Conservation (phyloP, 2,113 vertebrate species). For the Oplegnathus fasciatus region DNA sequence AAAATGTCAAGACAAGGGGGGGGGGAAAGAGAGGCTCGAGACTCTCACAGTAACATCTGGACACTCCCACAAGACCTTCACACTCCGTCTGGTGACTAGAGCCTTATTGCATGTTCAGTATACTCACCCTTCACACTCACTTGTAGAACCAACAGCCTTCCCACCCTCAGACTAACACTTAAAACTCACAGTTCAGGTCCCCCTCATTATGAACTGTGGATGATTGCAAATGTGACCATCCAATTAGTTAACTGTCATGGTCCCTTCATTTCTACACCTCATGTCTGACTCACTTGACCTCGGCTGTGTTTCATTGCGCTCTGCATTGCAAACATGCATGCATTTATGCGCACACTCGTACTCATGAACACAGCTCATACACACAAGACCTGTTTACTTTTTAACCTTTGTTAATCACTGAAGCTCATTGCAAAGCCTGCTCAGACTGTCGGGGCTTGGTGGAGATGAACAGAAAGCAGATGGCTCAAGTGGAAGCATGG, state of each 20-base stretch:
- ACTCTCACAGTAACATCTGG: constrained; percentile 71
- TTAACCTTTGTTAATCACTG: constrained; percentile 32
- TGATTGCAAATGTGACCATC: constrained; percentile 51
- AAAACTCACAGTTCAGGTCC: constrained; percentile 46
- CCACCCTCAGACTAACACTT: constrained; percentile 55
- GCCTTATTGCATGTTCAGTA: constrained; percentile 18
- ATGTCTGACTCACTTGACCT: constrained; percentile 42
- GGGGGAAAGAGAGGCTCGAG: not conserved
- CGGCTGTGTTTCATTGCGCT: constrained; percentile 8
- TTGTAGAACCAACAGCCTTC: constrained; percentile 55
- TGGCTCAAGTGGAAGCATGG: constrained; percentile 21
- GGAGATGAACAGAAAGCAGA: constrained; percentile 45
- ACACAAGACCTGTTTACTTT: constrained; percentile 16
- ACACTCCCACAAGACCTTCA: constrained; percentile 75
- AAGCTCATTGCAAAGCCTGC: constrained; percentile 19
- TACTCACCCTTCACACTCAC: constrained; percentile 65
- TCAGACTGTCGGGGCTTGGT: constrained; percentile 45
- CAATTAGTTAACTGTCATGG: constrained; percentile 21
- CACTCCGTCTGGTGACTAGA: constrained; percentile 55
- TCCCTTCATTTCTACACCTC: constrained; percentile 6
- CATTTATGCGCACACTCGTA: not conserved
- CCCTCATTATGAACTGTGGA: constrained; percentile 35
- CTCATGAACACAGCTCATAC: not conserved
- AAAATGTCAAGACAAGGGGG: constrained; percentile 50
- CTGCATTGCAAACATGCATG: constrained; percentile 1